A percentile compares a stretch with the other conserved stretches of the same genome.
Conservation (phyloP, 1,140 invertebrate species). For the Orchesella cincta region DNA sequence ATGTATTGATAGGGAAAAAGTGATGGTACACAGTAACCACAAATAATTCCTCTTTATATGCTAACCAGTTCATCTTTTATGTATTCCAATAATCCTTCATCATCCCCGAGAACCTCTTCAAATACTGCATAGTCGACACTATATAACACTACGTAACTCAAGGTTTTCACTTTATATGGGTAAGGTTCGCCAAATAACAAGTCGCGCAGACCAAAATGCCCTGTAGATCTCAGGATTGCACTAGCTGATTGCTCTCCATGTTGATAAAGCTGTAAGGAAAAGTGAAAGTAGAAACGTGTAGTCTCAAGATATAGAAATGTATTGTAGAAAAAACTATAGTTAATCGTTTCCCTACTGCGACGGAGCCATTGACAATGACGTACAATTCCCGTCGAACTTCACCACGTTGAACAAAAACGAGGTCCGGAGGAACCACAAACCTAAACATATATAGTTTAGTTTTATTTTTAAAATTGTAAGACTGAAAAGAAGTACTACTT, state of each 20-base stretch:
- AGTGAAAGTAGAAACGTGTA: no score
- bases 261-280: no score
- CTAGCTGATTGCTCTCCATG: neutral
- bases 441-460: neutral
- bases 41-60: neutral
- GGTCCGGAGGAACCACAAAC: constrained; percentile 17
- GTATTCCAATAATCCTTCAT: constrained; percentile 14
- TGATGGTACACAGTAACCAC: no score
- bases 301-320: no score
- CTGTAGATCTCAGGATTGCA: neutral
- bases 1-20: neutral
- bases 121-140: constrained; percentile 25
- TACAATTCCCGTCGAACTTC: constrained; percentile 17
- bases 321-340: no score
- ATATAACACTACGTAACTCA: constrained; percentile 37
- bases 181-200: constrained; percentile 43
- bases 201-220: constrained; percentile 32
- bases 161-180: constrained; percentile 37
- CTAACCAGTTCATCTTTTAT: constrained; percentile 34
- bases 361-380: constrained; percentile 18
- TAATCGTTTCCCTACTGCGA: no score
- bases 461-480: neutral
- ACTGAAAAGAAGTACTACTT: neutral
- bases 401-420: constrained; percentile 1
- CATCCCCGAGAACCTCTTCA: constrained; percentile 24